Base-by-base conservation (phyloP, 1,140 invertebrate species). In the Papilio polyxenes region DNA sequence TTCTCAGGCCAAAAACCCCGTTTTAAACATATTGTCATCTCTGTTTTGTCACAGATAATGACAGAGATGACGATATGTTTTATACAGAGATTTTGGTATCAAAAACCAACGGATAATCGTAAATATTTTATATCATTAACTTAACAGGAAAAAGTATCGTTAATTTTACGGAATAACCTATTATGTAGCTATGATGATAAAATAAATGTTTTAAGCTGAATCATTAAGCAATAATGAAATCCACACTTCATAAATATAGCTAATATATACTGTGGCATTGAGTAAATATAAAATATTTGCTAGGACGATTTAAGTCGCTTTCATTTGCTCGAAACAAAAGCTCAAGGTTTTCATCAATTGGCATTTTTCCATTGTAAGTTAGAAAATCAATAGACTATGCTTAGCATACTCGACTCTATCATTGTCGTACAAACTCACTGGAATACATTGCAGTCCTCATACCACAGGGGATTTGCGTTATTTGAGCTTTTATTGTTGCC, bases 341-440 rank as follows among this genome's bases (percentile, higher is more conserved):
- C 62, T 65, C 62, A 65, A 65, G 62, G 62, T 65, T 65, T 23
- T 17, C 9, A 65, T 65, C 23, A 65, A 65, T 65, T 65, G 62
- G 62, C 62, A 65, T 65, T 65, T 65, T 65, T 65, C 62, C 23
- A 65, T 65, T 65, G 62, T 20, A 62, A 62, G 59, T 65, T 10
- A 65, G 62, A 17, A 65, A 65, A 65, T 65, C 62, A 65, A 65
- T 65, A 65, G 62, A 65, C 62, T 31, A 31, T 9, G 62, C 13
- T 65, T 10, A 37, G 2, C 15, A 9, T 65, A 65, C 62, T 65
- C 8, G 62, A 65, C 62, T 65, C 23, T 31, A 62, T 31, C 62
- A 31, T 65, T 23, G 62, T 44, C 40, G 40, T 65, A 59, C 20
- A 20, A 59, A 59, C n/a, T 59, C 56, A 59, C n/a, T 65, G 17